phyloP scores from a whole-genome alignment of 23 tunicate genomes.

The Clavelina lepadiformis region DNA sequence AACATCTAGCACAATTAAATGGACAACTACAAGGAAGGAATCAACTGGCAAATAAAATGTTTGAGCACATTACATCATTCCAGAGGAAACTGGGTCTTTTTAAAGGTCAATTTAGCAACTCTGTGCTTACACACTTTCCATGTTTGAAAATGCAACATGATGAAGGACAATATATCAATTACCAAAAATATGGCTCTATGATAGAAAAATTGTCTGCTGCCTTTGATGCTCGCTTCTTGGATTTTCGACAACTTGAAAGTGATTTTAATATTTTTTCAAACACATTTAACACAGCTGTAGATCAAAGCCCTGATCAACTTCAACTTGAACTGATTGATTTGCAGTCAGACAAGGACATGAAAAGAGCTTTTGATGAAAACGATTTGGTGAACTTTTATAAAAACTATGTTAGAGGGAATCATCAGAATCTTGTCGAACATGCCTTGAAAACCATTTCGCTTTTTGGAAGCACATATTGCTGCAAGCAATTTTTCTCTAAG shows the following conservation, averaged over 20 bases:
- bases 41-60: constrained; percentile 28
- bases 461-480: constrained; percentile 18
- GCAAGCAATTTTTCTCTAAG: constrained; percentile 4
- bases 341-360: constrained; percentile 1
- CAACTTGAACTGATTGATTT: constrained; percentile 17
- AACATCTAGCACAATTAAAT: constrained; percentile 22
- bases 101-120: background rate
- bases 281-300: constrained; percentile 9
- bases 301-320: constrained; percentile 8
- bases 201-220: constrained; percentile 5
- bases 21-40: constrained; percentile 22
- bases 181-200: constrained; percentile 14
- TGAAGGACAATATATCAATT: constrained; percentile 10
- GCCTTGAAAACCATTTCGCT: constrained; percentile 10
- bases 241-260: constrained; percentile 14
- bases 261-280: constrained; percentile 9
- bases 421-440: constrained; percentile 7
- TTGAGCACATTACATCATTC: constrained; percentile 18
- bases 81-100: constrained; percentile 9
- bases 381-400: background rate
- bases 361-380: background rate
- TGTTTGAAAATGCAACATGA: constrained; percentile 17
- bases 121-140: constrained; percentile 7
- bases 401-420: background rate
- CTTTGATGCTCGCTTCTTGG: constrained; percentile 2